phyloP scores from a whole-genome alignment of 2,888 invertebrate species.

The Fabriciana adippe region DNA sequence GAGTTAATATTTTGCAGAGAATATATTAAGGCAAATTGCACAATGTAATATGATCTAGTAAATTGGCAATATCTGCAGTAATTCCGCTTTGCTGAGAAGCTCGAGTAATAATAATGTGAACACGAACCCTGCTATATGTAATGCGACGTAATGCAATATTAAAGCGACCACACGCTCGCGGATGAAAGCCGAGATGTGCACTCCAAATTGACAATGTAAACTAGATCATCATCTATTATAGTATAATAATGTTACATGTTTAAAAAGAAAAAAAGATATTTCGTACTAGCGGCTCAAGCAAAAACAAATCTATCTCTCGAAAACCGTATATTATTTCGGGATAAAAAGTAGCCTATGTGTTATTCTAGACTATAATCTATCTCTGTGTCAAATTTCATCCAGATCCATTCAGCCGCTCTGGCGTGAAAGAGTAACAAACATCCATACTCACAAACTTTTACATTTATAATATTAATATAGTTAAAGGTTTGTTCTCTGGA shows the following conservation, averaged over 20 bases:
- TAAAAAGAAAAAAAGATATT: no score
- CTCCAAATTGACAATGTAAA: conserved; percentile 10
- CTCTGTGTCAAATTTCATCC: no score
- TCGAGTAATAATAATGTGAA: conserved; percentile 17
- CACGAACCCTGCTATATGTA: conserved; percentile 10
- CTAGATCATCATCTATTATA: conserved; percentile 10
- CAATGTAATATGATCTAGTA: neutral
- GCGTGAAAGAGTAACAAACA: no score
- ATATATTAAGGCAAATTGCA: no score
- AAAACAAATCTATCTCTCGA: neutral
- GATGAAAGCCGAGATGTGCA: conserved; percentile 10
- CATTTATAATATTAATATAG: no score
- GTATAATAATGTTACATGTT: neutral
- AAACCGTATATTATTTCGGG: no score
- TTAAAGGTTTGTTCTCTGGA: neutral
- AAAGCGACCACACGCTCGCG: conserved; percentile 14
- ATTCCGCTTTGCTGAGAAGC: conserved; percentile 9
- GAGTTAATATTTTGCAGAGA: no score
- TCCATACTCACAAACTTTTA: no score
- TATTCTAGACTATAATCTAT: no score
- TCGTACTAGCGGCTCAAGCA: no score
- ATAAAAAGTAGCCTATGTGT: no score
- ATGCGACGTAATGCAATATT: conserved; percentile 15
- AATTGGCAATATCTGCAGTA: conserved; percentile 15
- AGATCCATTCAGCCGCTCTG: no score